Evolutionary conservation across 2,888 invertebrate species (phyloP), one percentile per base, ranked within the genome.

Genomic region (Zygogramma bicolorata): DNA sequence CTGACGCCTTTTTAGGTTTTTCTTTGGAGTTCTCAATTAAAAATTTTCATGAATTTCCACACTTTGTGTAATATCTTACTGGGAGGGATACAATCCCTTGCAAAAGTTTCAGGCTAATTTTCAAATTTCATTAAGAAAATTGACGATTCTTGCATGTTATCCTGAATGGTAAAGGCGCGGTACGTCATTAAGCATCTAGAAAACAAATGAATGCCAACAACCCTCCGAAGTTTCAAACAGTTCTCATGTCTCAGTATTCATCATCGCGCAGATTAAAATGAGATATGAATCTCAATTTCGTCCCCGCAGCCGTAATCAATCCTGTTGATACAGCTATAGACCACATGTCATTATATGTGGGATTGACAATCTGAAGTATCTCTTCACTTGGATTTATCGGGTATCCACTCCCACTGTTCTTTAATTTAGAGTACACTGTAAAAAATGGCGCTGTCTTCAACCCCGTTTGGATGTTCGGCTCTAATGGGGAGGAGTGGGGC

Each of bases 361-460:
- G 84, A 83, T 84, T 84, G 82, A 79, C 81, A 80, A 79, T 82
- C 83, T 82, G 81, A 80, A 84, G 83, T 83, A 83, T 83, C 82
- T 80, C 82, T 82, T 81, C 80, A 80, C 79, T 78, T 81, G 80
- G 81, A 83, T 83, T 83, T 82, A 82, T 83, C 74, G 78, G 72
- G 74, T 65, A 60, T 42, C 53, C 66, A 71, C 75, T 73, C 70
- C 68, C 69, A 60, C 62, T 75, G 75, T 80, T 81, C 81, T 83
- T 84, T 83, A 84, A 83, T 85, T 84, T 84, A 79, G 76, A 82
- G 69, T 82, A 83, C 84, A 82, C 83, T 82, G 81, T 74, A 78
- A 81, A 83, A 81, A 80, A 74, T 31, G 42, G 59, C 68, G 70
- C 65, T 60, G 15, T 40, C 59, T 67, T 15, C 74, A 73, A 73